Conservation (phyloP, 2,113 vertebrate species). For the Athene cunicularia region DNA sequence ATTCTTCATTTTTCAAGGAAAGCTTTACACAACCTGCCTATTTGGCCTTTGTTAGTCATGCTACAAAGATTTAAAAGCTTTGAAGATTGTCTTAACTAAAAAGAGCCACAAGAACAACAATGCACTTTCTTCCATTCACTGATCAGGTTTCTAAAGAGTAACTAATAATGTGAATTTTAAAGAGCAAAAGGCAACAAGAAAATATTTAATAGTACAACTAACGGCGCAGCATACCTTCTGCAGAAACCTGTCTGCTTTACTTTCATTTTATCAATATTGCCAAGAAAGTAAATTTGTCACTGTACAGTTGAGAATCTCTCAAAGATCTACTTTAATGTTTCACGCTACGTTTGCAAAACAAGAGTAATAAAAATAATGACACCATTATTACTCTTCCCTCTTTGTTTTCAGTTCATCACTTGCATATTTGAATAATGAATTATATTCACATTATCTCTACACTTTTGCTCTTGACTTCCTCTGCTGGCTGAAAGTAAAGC, state of each 20-base stretch:
- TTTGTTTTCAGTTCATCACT: slow-evolving; percentile 85
- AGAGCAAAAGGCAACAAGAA: slow-evolving; percentile 32
- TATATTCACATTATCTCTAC: slow-evolving; percentile 93
- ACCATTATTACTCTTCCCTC: slow-evolving; percentile 89
- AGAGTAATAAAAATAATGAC: slow-evolving; percentile 97
- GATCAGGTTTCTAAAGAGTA: slow-evolving; percentile 31
- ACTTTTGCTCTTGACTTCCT: slow-evolving; percentile 89
- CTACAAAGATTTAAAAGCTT: slow-evolving; percentile 11
- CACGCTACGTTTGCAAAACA: slow-evolving; percentile 85
- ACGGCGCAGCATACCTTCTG: slow-evolving; percentile 62
- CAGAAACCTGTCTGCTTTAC: slow-evolving; percentile 71
- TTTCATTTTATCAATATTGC: slow-evolving; percentile 76
- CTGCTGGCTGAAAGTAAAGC: slow-evolving; percentile 89
- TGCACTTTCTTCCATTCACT: slow-evolving; percentile 26
- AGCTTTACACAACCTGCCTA: background rate
- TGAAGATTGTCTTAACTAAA: slow-evolving; percentile 55
- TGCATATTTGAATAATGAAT: slow-evolving; percentile 98
- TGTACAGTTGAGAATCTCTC: slow-evolving; percentile 72
- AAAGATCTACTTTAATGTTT: slow-evolving; percentile 82
- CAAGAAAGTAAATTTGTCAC: slow-evolving; percentile 76
- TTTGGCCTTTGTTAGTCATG: slow-evolving; percentile 39
- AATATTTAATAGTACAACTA: slow-evolving; percentile 67
- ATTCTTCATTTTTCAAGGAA: slow-evolving; percentile 41
- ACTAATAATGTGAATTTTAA: slow-evolving; percentile 56
- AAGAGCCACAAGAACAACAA: slow-evolving; percentile 21